Evolutionary conservation across 2,888 invertebrate species (phyloP).

Genomic region (Palloptera scutellata): DNA sequence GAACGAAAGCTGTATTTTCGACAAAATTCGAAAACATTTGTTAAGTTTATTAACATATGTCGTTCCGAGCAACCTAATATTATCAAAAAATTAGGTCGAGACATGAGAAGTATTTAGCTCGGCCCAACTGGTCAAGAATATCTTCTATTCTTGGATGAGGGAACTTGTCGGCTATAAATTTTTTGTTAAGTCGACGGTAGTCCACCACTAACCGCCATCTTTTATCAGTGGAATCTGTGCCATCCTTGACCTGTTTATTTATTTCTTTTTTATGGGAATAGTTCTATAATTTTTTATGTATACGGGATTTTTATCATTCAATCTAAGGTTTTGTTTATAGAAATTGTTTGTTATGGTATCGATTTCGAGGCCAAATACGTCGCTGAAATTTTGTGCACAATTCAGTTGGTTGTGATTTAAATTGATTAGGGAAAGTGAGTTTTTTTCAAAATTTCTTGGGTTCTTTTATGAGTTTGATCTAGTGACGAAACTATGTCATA

Average conservation of each 20-base stretch:
- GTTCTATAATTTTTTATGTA: constrained; percentile 31
- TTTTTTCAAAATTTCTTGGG: not conserved
- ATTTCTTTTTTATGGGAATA: constrained; percentile 27
- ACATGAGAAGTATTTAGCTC: constrained; percentile 3
- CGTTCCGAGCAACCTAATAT: constrained; percentile 17
- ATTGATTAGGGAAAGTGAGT: constrained; percentile 1
- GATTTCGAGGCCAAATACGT: constrained; percentile 25
- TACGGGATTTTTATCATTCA: constrained; percentile 13
- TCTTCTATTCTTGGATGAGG: constrained; percentile 16
- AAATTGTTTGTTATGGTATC: constrained; percentile 26
- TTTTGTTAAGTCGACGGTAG: constrained; percentile 22
- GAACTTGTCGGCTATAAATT: constrained; percentile 18
- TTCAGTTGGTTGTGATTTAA: constrained; percentile 9
- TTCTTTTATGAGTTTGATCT: constrained; percentile 1
- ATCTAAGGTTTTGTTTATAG: constrained; percentile 18
- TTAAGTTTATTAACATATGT: constrained; percentile 8
- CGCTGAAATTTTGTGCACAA: constrained; percentile 7
- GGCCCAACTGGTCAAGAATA: constrained; percentile 13
- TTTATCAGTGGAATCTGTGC: constrained; percentile 15
- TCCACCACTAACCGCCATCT: constrained; percentile 24
- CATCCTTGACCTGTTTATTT: constrained; percentile 10
- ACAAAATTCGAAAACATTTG: constrained; percentile 8
- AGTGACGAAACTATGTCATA: constrained; percentile 14
- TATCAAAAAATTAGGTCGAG: constrained; percentile 8
- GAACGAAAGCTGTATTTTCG: constrained; percentile 29